Evolutionary conservation across 2,888 invertebrate species (phyloP), one percentile per base, ranked within the genome.

Genomic region (Caenorhabditis sulstoni): DNA sequence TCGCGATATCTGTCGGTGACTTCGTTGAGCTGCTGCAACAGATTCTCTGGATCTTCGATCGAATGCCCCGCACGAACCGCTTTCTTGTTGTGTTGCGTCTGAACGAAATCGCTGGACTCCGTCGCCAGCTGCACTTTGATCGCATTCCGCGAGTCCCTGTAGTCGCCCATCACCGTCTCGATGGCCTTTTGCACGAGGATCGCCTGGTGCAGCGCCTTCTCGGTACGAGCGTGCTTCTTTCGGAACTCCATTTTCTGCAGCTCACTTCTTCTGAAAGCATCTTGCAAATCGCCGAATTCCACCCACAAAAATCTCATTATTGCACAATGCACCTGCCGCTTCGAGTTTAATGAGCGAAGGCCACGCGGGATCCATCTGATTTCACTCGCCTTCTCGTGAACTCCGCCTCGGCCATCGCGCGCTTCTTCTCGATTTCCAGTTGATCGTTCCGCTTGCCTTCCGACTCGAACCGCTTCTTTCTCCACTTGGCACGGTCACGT

Each of bases 401-500:
- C 49, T 64, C 71, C 49, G 44, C 71, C 64, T 71, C 71, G n/a
- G 35, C 41, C 37, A 41, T 20, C n/a, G 18, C 39, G 37, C 52
- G 12, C n/a, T 62, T 39, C 39, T 41, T 20, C 23, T 52, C 20
- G 23, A 29, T 22, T 1, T 16, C 16, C 22, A 47, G 23, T 14
- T 52, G 96, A 91, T 94, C 95, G 81, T 96, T 96, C 18, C 95
- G 96, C 22, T 95, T 95, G 92, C 92, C 92, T 91, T 96, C 96
- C n/a, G 4, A 7, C 94, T 96, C 96, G 92, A 92, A 95, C 91
- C 96, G 22, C 35, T 44, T 41, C 14, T 44, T 64, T 5, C 73
- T 96, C 91, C 93, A 96, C 8, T 97, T 97, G 91, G 94, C 95
- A 93, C 81, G 88, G 86, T 53, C 90, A 88, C 52, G 83, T 90